Percentiles rank a stretch among this genome's conserved stretches.
Conservation (phyloP, 2,888 invertebrate species). For the Argyra leucocephala region DNA sequence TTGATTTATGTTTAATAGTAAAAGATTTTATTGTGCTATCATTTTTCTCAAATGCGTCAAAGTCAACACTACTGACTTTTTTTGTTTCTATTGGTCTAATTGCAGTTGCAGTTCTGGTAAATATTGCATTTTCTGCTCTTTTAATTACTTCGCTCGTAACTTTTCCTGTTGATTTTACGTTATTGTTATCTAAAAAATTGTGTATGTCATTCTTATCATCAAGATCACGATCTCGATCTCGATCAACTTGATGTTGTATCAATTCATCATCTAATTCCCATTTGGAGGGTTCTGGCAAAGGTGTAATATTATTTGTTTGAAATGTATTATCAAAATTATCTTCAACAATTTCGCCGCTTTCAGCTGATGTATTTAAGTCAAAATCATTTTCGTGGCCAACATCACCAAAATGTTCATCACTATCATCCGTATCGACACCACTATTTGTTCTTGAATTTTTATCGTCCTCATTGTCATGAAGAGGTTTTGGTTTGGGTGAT, state of each 20-base stretch:
- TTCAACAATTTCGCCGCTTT: constrained; percentile 22
- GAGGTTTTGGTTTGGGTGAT: constrained; percentile 24
- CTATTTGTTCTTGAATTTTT: constrained; percentile 2
- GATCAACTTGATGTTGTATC: constrained; percentile 42
- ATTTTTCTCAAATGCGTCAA: constrained; percentile 7
- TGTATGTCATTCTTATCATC: constrained; percentile 34
- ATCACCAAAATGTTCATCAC: background rate
- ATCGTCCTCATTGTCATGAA: constrained; percentile 17
- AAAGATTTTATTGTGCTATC: constrained; percentile 29
- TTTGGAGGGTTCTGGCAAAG: constrained; percentile 69
- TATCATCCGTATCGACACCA: background rate
- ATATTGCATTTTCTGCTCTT: constrained; percentile 83
- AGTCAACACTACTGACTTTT: constrained; percentile 48
- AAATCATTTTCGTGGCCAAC: background rate
- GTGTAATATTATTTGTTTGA: constrained; percentile 26
- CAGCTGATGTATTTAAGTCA: constrained; percentile 3
- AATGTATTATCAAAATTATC: constrained; percentile 23
- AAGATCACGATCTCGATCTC: constrained; percentile 43
- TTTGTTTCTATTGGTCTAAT: constrained; percentile 68
- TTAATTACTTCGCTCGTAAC: constrained; percentile 81
- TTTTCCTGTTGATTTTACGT: constrained; percentile 50
- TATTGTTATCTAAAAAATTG: constrained; percentile 24
- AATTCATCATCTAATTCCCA: constrained; percentile 78
- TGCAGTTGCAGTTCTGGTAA: constrained; percentile 78
- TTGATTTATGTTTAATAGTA: constrained; percentile 44